Percentiles rank a stretch among this genome's conserved stretches.
Evolutionary conservation across 2,888 invertebrate species (phyloP).

Genomic region (Phaonia tiefii): DNA sequence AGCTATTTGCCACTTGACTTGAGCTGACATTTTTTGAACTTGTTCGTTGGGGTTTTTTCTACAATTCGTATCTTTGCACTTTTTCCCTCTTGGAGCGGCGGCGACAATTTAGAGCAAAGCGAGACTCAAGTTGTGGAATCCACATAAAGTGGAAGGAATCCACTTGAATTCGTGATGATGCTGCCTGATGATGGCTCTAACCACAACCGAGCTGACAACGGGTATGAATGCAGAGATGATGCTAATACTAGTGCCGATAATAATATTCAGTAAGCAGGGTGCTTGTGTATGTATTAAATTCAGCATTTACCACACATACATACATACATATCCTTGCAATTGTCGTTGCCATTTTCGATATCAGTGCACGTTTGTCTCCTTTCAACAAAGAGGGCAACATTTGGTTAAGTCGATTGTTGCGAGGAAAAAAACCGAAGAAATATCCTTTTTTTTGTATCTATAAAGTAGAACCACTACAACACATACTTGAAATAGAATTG

Average conservation of each 20-base stretch:
- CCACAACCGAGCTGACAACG: conserved; percentile 3
- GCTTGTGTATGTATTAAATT: background rate
- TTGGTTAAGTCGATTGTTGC: conserved; percentile 27
- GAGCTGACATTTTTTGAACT: conserved; percentile 33
- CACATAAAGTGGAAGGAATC: conserved; percentile 15
- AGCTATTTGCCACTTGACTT: conserved; percentile 40
- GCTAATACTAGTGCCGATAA: conserved; percentile 33
- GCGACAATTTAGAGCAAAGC: conserved; percentile 4
- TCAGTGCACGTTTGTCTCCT: conserved; percentile 8
- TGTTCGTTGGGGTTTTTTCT: background rate
- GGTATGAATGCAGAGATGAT: background rate
- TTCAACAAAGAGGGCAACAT: conserved; percentile 22
- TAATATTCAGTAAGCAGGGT: conserved; percentile 3
- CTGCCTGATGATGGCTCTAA: conserved; percentile 13
- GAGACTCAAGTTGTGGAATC: conserved; percentile 6
- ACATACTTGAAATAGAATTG: conserved; percentile 23
- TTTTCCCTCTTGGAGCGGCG: background rate
- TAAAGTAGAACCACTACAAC: conserved; percentile 23
- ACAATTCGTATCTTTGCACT: background rate
- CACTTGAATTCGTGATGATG: conserved; percentile 15
- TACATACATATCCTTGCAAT: background rate
- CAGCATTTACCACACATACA: background rate
- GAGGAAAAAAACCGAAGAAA: conserved; percentile 4
- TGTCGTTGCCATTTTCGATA: background rate
- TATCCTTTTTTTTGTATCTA: background rate